Evolutionary conservation across 2,797 vertebrate species (phyloP).

Genomic region (Pangasius mekongensis): DNA sequence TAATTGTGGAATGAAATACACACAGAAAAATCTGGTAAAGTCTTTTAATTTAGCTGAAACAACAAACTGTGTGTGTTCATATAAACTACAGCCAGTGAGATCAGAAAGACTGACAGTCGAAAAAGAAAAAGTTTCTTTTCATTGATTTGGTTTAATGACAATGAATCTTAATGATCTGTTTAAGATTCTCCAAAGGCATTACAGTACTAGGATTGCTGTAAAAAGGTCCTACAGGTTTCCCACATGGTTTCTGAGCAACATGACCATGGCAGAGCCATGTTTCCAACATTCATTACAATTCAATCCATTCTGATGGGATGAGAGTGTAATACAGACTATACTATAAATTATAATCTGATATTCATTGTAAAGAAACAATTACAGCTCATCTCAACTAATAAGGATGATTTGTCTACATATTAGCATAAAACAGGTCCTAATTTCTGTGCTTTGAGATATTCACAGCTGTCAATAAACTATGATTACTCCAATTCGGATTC

Average conservation of each 20-base stretch:
- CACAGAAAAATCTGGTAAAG: background rate
- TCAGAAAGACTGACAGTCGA: background rate
- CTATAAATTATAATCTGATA: background rate
- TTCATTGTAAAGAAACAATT: background rate
- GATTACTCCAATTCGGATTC: background rate
- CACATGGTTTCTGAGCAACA: too few species aligned
- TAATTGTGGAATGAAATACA: background rate
- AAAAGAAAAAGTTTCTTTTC: background rate
- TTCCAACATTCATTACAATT: background rate
- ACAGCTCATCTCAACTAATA: background rate
- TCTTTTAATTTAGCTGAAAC: background rate
- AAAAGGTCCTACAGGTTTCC: background rate
- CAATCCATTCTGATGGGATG: too few species aligned
- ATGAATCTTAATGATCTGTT: background rate
- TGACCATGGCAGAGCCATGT: background rate
- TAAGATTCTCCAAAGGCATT: background rate
- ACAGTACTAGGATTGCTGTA: slow-evolving; percentile 5
- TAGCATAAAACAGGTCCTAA: background rate
- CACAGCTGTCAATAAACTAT: background rate
- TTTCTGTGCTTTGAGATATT: background rate
- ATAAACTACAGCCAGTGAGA: background rate
- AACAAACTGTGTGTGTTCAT: background rate
- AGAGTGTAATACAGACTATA: background rate
- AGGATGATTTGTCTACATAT: background rate
- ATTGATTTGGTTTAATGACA: background rate